Percentiles rank a stretch among this genome's conserved stretches.
Conservation (phyloP, 1,140 invertebrate species). For the Drosophila teissieri region DNA sequence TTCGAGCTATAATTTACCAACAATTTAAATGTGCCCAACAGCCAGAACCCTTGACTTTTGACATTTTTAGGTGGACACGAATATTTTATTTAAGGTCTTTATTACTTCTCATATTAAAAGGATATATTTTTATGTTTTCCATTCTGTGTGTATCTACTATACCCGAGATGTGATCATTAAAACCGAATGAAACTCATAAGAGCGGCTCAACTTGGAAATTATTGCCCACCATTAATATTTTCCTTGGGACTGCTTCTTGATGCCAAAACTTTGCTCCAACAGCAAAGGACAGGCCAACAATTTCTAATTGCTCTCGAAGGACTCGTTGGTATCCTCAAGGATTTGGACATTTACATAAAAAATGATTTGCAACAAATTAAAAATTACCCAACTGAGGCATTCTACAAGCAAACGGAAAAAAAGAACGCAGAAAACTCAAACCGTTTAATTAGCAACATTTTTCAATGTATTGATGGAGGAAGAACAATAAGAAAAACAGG, state of each 20-base stretch:
- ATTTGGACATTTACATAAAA: constrained; percentile 45
- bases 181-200: constrained; percentile 52
- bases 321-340: constrained; percentile 35
- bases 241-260: constrained; percentile 14
- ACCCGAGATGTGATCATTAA: constrained; percentile 51
- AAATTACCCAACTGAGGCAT: constrained; percentile 47
- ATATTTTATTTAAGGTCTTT: not conserved
- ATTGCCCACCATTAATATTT: constrained; percentile 66
- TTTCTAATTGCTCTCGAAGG: constrained; percentile 68
- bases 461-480: constrained; percentile 35
- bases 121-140: constrained; percentile 15
- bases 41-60: constrained; percentile 32
- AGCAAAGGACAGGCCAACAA: no score
- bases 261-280: constrained; percentile 38
- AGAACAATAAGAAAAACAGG: constrained; percentile 10
- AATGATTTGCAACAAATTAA: constrained; percentile 68
- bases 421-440: constrained; percentile 42
- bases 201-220: constrained; percentile 56
- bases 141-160: constrained; percentile 1
- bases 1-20: constrained; percentile 47
- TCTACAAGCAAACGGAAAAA: constrained; percentile 33
- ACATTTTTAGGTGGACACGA: constrained; percentile 7
- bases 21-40: constrained; percentile 40
- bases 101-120: not conserved
- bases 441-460: constrained; percentile 67